Evolutionary conservation across 2,888 invertebrate species (phyloP), one percentile per base, ranked within the genome.

Genomic region (Mongoloraphidia duomilia): DNA sequence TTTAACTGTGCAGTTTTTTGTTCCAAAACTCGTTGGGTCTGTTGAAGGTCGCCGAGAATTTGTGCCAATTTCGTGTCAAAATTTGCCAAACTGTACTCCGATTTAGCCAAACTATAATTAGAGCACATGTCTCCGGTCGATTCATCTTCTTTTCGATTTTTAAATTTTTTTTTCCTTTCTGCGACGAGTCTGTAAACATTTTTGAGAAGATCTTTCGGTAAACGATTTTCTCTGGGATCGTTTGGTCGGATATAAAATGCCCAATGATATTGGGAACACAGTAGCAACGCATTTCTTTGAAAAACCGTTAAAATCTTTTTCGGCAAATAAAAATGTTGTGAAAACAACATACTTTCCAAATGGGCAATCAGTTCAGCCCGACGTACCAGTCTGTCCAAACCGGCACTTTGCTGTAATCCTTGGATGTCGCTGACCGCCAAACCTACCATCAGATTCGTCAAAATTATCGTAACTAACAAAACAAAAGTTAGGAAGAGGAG

Each of bases 351-450:
- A 56, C 84, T 82, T 64, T 90, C 90, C 9, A 90, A 66, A 53
- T 88, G 83, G 0, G 87, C 85, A 0, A 90, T 84, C 39, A 89
- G 64, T 58, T 88, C 84, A 0, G 87, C 88, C 64, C 88, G 84
- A 1, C 89, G 75, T 12, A 88, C 85, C 46, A 90, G 64, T 9
- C 89, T 72, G 59, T 89, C 88, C 33, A 90, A 65, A 1, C 86
- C 85, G 0, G 89, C 86, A 47, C 84, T 83, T 58, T 82, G 79
- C 68, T 84, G 84, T 47, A 87, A 65, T n/a, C 84, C 85, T 72
- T 82, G 73, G 52, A 88, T 88, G 64, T 89, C 89, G 56, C 85
- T 88, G 2, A 90, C 89, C 8, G 89, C 89, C 51, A 90, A 71
- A 57, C 90, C 89, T 35, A 90, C 86, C 67, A 89, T 74, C 38